Conservation (phyloP, 2,888 invertebrate genomes). For the Diarsia mendica region DNA sequence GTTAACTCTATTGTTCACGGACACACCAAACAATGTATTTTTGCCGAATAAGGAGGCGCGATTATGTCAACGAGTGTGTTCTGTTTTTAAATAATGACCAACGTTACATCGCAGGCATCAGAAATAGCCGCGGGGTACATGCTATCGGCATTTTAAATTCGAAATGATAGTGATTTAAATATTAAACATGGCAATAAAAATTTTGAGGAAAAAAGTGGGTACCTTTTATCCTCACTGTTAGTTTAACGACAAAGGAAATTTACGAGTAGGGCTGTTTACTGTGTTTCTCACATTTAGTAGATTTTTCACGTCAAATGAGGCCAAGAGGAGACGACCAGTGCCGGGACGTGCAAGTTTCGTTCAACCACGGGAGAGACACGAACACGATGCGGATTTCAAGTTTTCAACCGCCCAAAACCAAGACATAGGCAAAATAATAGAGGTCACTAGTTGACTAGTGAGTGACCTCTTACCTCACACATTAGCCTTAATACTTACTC, state of each 20-base stretch:
- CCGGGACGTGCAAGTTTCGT: background rate
- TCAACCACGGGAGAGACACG: background rate
- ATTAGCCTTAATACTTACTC: too few relatives aligned
- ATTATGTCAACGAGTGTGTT: slow-evolving; percentile 89
- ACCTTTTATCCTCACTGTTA: slow-evolving; percentile 6
- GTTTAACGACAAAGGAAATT: slow-evolving; percentile 34
- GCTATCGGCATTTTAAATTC: slow-evolving; percentile 76
- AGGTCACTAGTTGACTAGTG: background rate
- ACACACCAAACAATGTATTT: slow-evolving; percentile 88
- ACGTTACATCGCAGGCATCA: slow-evolving; percentile 74
- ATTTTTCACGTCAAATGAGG: too few relatives aligned
- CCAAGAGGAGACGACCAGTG: background rate
- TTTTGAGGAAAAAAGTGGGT: slow-evolving; percentile 41
- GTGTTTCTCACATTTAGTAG: background rate
- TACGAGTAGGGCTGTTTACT: slow-evolving; percentile 12
- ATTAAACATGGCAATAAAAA: slow-evolving; percentile 57
- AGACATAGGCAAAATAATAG: background rate
- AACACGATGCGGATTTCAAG: background rate
- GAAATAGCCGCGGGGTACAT: slow-evolving; percentile 75
- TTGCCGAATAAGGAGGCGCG: slow-evolving; percentile 87
- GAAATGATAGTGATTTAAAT: slow-evolving; percentile 60
- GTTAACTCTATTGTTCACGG: slow-evolving; percentile 88
- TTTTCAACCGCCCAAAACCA: too few relatives aligned
- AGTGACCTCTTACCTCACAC: too few relatives aligned
- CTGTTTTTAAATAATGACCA: slow-evolving; percentile 86